Percentiles rank a stretch among this genome's conserved stretches.
phyloP scores from a whole-genome alignment of 1,140 invertebrate species.

The Lordiphosa stackelbergi region DNA sequence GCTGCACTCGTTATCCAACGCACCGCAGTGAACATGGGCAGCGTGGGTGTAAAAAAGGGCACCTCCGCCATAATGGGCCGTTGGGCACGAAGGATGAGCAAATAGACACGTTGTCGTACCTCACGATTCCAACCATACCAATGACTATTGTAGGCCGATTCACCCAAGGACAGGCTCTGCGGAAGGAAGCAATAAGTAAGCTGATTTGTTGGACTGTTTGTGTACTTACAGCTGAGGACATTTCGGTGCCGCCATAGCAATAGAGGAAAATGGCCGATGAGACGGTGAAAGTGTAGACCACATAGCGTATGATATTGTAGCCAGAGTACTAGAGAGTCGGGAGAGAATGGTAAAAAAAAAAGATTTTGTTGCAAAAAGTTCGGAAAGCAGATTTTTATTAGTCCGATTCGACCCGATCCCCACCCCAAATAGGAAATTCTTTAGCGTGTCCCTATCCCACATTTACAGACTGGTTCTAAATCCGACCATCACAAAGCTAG shows the following conservation, averaged over 20 bases:
- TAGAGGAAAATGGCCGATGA: constrained; percentile 41
- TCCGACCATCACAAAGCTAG: too few species aligned
- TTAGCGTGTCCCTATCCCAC: too few species aligned
- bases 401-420: too few species aligned
- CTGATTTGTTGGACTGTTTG: not conserved
- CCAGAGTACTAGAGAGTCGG: constrained; percentile 29
- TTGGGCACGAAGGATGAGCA: constrained; percentile 50
- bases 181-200: not conserved
- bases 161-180: constrained; percentile 46
- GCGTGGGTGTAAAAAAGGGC: constrained; percentile 50
- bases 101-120: constrained; percentile 36
- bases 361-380: too few species aligned
- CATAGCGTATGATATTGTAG: constrained; percentile 57
- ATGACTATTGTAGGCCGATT: constrained; percentile 42
- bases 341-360: too few species aligned
- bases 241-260: constrained; percentile 52
- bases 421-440: too few species aligned
- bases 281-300: constrained; percentile 43
- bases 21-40: constrained; percentile 46
- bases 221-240: constrained; percentile 39
- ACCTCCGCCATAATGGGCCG: constrained; percentile 42
- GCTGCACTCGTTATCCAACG: constrained; percentile 1
- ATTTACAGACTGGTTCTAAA: too few species aligned
- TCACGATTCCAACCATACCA: constrained; percentile 52
- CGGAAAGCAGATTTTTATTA: too few species aligned